A percentile compares a stretch with the other conserved stretches of the same genome.
phyloP scores from a whole-genome alignment of 2,113 vertebrate species.

The Gallinago jamesoni region DNA sequence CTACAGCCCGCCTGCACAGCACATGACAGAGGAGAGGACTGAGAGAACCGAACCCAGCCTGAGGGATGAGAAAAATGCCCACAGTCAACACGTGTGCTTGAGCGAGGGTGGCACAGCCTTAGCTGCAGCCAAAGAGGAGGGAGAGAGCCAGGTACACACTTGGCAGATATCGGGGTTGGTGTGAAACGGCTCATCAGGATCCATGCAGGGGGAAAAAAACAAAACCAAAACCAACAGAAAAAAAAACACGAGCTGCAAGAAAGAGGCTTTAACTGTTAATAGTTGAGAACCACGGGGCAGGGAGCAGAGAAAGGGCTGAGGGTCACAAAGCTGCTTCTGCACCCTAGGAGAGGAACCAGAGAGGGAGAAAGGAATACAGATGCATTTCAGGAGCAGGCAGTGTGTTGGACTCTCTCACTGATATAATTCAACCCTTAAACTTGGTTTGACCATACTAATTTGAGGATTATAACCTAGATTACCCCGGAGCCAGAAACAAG shows the following conservation, averaged over 20 bases:
- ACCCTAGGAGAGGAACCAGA: neutral
- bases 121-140: neutral
- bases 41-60: neutral
- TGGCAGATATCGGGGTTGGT: neutral
- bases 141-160: neutral
- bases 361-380: neutral
- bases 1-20: neutral
- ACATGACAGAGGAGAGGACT: neutral
- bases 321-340: neutral
- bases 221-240: rapidly evolving
- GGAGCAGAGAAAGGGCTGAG: neutral
- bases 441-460: neutral
- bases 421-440: neutral
- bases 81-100: no score
- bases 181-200: neutral
- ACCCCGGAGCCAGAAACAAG: neutral
- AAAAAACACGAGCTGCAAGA: neutral
- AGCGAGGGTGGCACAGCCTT: neutral
- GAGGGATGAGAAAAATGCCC: neutral
- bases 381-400: neutral
- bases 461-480: neutral
- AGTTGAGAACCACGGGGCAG: neutral
- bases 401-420: neutral
- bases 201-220: rapidly evolving
- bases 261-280: neutral